Base-by-base conservation (phyloP, 1,140 invertebrate species). In the Hesperophylax magnus region DNA sequence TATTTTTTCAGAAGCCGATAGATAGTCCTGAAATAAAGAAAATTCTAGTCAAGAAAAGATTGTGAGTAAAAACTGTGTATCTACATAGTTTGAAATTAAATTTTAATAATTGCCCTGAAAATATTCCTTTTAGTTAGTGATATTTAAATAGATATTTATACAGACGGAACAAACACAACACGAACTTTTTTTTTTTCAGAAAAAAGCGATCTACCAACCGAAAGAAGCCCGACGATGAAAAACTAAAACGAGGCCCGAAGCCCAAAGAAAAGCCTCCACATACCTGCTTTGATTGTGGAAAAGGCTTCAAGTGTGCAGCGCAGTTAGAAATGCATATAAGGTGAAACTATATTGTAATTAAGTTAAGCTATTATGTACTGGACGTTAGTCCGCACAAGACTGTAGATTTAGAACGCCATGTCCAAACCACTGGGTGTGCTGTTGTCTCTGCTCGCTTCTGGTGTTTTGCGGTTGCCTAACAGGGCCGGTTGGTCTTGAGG, bases 241-340 rank as follows among this genome's bases (percentile, higher is more conserved):
- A 92, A 84, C 87, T 90, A 79, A 92, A 92, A 82, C 84, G 91
- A 15, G 92, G 92, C 2, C 92, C 92, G 0, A 92, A 92, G 81
- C 91, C 91, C 1, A 89, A 91, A 82, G 88, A 90, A 5, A 92
- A 92, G 82, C 86, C 90, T 78, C 86, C 89, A 1, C 91, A 92
- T 81, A 87, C 89, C 15, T 92, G 92, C 82, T 91, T 90, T 80
- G 87, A 92, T 47, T 92, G 92, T 82, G 86, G 91, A 63, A 92
- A 92, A 83, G 88, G 90, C 47, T 92, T 92, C 69, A 88, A 91
- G 86, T 92, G 92, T 84, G 88, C 91, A 60, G 91, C 92, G n/a
- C 91, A 92, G 84, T 82, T 92, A 0, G 91, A 92, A 34, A 91
- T 91, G 85, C 92, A 92, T 86, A 88, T 92, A 5, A 88, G 90